Evolutionary conservation across 2,888 invertebrate genomes (phyloP).

Genomic region (Eristalinus sepulchralis): DNA sequence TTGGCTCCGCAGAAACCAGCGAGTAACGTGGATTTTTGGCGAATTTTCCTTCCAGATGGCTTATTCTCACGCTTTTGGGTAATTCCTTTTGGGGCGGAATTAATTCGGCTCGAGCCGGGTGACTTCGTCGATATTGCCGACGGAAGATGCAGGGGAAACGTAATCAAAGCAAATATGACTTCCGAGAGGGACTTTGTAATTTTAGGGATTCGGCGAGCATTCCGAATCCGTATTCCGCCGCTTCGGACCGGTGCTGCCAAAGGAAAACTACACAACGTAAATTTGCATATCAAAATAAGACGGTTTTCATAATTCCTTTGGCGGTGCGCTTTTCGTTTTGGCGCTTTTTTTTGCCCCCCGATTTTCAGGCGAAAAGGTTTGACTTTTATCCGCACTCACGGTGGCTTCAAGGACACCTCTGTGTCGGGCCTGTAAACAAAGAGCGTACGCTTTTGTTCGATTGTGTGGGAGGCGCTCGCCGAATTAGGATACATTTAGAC

Average conservation of each 20-base stretch:
- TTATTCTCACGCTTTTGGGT: conserved; percentile 29
- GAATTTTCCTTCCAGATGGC: conserved; percentile 25
- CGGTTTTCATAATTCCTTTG: conserved; percentile 12
- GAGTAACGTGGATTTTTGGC: background rate
- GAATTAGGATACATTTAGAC: background rate
- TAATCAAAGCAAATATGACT: conserved; percentile 4
- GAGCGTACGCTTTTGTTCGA: background rate
- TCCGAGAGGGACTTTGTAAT: background rate
- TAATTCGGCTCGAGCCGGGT: conserved; percentile 30
- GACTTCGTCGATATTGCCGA: conserved; percentile 33
- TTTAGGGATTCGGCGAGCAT: background rate
- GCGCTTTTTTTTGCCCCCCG: background rate
- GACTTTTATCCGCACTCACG: background rate
- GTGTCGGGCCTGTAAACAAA: background rate
- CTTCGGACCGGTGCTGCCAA: background rate
- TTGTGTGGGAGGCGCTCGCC: background rate
- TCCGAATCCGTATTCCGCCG: background rate
- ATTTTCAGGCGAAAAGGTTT: background rate
- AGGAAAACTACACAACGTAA: background rate
- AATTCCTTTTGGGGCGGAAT: conserved; percentile 34
- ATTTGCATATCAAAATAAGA: conserved; percentile 43
- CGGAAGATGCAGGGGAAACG: conserved; percentile 24
- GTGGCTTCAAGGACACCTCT: background rate
- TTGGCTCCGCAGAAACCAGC: background rate
- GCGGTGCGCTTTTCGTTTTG: background rate